Conservation (phyloP, 1,140 invertebrate species). For the Aporrectodea caliginosa region DNA sequence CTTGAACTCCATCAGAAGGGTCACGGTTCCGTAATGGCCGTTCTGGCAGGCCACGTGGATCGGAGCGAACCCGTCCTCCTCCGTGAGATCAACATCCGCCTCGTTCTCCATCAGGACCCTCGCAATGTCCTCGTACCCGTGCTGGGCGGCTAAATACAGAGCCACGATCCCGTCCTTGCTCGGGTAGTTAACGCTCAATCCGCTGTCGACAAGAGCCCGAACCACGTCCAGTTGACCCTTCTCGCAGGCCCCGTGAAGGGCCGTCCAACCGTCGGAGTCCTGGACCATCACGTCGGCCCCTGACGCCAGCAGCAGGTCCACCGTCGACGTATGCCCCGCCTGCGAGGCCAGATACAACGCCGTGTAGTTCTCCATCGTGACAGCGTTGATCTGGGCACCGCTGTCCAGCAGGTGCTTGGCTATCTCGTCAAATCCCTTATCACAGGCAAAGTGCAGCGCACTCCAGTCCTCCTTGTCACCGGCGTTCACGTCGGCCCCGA, state of each 20-base stretch:
- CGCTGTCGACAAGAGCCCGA: constrained; percentile 13
- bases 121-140: constrained; percentile 17
- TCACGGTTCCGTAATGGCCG: constrained; percentile 58
- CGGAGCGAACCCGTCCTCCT: constrained; percentile 33
- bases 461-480: constrained; percentile 26
- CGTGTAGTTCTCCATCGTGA: constrained; percentile 29
- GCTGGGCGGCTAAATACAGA: constrained; percentile 29
- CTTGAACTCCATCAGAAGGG: constrained; percentile 54
- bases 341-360: constrained; percentile 31
- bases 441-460: constrained; percentile 25
- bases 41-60: constrained; percentile 33
- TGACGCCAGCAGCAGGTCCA: constrained; percentile 13
- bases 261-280: constrained; percentile 32
- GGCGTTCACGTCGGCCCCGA: constrained; percentile 28
- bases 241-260: constrained; percentile 30
- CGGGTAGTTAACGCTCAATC: constrained; percentile 16
- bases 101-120: background rate
- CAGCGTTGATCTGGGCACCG: constrained; percentile 16
- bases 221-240: constrained; percentile 23
- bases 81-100: constrained; percentile 22
- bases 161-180: constrained; percentile 24
- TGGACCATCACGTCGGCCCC: background rate
- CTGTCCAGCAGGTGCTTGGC: constrained; percentile 7
- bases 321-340: constrained; percentile 14
- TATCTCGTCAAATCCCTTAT: constrained; percentile 11